These are phyloP conservation scores for human DNA, from an alignment of 2,113 vertebrate species.

Conservation along the genomic window GRCh38 chr20:56235001-56235500, in stretches of 20 bases:
- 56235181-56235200: background rate
- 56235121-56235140: background rate
- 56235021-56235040: too few species aligned
- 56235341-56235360: background rate
- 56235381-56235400: background rate
- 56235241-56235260: background rate
- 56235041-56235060: background rate
- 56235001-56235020: too few species aligned
- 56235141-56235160: background rate
- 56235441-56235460: background rate
- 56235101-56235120: background rate
- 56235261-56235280: background rate
- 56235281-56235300: background rate
- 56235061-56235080: background rate
- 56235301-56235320: background rate
- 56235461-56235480: background rate
- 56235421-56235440: background rate
- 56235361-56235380: background rate
- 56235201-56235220: background rate
- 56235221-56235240: background rate
- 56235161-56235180: background rate
- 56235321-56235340: background rate
- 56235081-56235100: background rate
- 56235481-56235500: background rate
- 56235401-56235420: too few species aligned